phyloP scores from a whole-genome alignment of 1,140 invertebrate genomes.

The Cephus cinctus region DNA sequence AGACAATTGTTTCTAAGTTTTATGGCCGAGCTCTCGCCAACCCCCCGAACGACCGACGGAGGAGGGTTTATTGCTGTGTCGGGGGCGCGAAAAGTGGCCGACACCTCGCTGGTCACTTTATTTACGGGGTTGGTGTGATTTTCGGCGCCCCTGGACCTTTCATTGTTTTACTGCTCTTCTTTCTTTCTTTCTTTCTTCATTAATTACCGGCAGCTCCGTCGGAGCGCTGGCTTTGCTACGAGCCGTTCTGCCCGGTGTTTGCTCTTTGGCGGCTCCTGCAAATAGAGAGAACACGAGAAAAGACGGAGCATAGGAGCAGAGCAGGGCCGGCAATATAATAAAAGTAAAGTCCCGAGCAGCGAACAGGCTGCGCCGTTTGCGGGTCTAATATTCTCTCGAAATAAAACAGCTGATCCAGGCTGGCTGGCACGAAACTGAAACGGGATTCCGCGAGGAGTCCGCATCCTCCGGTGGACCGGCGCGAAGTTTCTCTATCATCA shows the following conservation, averaged over 20 bases:
- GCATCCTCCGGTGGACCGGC: constrained; percentile 10
- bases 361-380: no score
- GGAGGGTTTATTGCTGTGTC: constrained; percentile 44
- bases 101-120: constrained; percentile 47
- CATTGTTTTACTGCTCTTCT: not conserved
- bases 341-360: no score
- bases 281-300: no score
- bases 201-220: constrained; percentile 4
- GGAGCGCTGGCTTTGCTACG: no score
- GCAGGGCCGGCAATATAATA: no score
- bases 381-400: no score
- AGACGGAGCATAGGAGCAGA: no score
- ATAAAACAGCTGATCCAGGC: no score
- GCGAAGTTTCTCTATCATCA: constrained; percentile 40
- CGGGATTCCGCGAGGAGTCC: not conserved
- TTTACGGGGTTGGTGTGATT: constrained; percentile 46
- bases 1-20: constrained; percentile 51
- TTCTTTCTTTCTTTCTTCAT: constrained; percentile 5
- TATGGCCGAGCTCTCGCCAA: constrained; percentile 31
- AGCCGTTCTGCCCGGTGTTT: no score
- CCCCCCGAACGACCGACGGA: constrained; percentile 27
- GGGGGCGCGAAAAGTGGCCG: constrained; percentile 12
- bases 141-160: constrained; percentile 2
- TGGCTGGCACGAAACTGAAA: no score
- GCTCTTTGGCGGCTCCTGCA: no score